These are phyloP conservation scores for Himantopus leucocephalus DNA, from an alignment of 2,113 vertebrate genomes.

Conservation along the genomic window DNA sequence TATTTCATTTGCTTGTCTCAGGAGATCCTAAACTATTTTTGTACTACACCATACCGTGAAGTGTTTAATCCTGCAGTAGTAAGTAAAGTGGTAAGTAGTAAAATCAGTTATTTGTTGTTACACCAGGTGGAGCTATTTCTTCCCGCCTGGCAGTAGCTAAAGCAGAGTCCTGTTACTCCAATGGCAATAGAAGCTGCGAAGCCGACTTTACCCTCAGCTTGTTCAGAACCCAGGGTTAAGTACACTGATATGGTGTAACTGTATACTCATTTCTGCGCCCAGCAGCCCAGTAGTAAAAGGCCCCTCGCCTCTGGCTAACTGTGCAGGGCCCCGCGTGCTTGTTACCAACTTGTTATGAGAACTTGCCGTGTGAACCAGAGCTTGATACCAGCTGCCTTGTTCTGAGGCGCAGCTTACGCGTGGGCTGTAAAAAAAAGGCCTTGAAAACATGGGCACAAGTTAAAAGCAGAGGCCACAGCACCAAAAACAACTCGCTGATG, in stretches of 20 bases:
- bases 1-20: background rate
- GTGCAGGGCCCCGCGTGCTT: background rate
- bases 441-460: background rate
- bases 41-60: background rate
- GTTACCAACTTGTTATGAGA: background rate
- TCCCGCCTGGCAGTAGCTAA: background rate
- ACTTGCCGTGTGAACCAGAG: background rate
- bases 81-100: background rate
- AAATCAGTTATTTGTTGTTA: background rate
- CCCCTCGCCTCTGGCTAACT: background rate
- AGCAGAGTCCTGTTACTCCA: background rate
- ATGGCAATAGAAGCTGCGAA: rapidly evolving
- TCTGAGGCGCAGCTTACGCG: rapidly evolving
- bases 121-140: background rate
- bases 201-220: rapidly evolving
- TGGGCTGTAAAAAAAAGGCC: background rate
- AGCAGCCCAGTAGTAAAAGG: background rate
- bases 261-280: rapidly evolving
- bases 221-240: background rate
- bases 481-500: background rate
- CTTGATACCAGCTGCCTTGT: background rate
- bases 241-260: rapidly evolving
- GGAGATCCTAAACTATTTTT: background rate
- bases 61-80: background rate
- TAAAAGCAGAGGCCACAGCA: background rate